Base-by-base conservation (phyloP, 2,888 invertebrate species). In the Ochlodes sylvanus region DNA sequence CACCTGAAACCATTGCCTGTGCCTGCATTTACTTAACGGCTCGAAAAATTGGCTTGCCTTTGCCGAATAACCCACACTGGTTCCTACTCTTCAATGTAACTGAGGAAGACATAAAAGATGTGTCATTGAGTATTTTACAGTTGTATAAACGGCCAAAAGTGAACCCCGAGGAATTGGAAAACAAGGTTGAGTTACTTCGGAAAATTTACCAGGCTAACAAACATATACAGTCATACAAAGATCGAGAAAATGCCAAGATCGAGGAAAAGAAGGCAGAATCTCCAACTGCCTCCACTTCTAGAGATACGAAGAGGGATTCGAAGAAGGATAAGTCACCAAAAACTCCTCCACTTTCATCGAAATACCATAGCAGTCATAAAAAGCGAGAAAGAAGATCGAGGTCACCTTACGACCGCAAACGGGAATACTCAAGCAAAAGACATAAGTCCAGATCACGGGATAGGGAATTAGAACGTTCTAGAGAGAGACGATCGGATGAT, bases 1-100 rank as follows among this genome's bases (percentile, higher is more conserved):
- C 97, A 70, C 99, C 99, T 0, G 99, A 99, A 87, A 98, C 98
- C 0, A 98, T 99, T 68, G 99, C 99, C 0, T 99, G 99, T 88
- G 99, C 99, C n/a, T 99, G 99, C 86, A 99, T 99, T 75, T 99
- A 98, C 86, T 93, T 99, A 62, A 98, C 99, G 42, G 98, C 99
- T 2, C 95, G 99, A 15, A 97, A 97, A 81, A 94, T 98, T 34
- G 96, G 96, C 74, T 94, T 99, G 69, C 96, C 97, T 0, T 85
- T 99, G 69, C 99, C 99, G 0, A 96, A 96, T 70, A 96, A 95
- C 76, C 99, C 99, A 0, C 94, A 97, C 0, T 99, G 99, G 99
- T 99, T 96, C 85, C 94, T 95, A 0, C 91, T 99, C 4, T 99
- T 99, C 84, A 96, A 96, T 80, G 98, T 98, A 0, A 94, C 95